Evolutionary conservation across 2,888 invertebrate species (phyloP), one percentile per base, ranked within the genome.

Genomic region (Neoascia interrupta): DNA sequence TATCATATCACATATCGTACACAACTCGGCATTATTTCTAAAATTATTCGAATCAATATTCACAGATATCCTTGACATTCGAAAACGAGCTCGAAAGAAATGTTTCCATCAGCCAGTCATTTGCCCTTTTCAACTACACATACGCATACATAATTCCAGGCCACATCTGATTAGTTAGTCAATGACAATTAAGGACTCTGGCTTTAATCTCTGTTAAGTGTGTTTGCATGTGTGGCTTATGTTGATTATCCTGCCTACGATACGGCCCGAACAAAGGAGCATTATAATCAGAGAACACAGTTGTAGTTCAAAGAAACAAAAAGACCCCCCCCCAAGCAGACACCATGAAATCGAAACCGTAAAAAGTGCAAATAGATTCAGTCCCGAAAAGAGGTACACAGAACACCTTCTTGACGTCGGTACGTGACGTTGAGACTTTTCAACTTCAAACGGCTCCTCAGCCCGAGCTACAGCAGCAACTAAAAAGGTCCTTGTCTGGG

Each of bases 101-200:
- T n/a, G n/a, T n/a, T n/a, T n/a, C n/a, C n/a, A n/a, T n/a, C n/a
- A n/a, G n/a, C n/a, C n/a, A n/a, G n/a, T n/a, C n/a, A n/a, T n/a
- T n/a, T n/a, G n/a, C n/a, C n/a, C n/a, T n/a, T n/a, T n/a, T n/a
- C n/a, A n/a, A n/a, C n/a, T n/a, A n/a, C n/a, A n/a, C n/a, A n/a
- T n/a, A n/a, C n/a, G n/a, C n/a, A n/a, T n/a, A n/a, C n/a, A n/a
- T n/a, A n/a, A n/a, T n/a, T n/a, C n/a, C n/a, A n/a, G n/a, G n/a
- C 5, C 26, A 49, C 37, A 13, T 58, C 23, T 60, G 51, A 69
- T 60, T 69, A 61, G 39, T n/a, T 56, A 37, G 47, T 37, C 37
- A 47, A 31, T 15, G 15, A 54, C 43, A 54, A 54, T 68, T 39
- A 10, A 47, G 51, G 31, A 41, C 63, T 19, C n/a, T 5, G 19